phyloP scores from a whole-genome alignment of 2,113 vertebrate species.

The Ploceus nigricollis region DNA sequence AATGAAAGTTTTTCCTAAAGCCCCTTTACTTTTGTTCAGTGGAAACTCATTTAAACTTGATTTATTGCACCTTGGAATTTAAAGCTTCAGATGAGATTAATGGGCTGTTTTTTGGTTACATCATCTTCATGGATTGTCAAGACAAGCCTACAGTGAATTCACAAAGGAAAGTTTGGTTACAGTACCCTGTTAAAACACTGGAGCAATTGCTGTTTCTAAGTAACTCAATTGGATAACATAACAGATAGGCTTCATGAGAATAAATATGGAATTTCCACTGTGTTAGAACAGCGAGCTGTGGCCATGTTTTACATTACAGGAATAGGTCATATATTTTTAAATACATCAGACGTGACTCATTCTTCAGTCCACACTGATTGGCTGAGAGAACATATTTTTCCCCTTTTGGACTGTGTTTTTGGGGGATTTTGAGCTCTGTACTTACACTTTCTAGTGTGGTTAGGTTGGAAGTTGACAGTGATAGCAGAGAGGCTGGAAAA shows the following conservation, averaged over 20 bases:
- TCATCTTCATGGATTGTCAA: slow-evolving; percentile 63
- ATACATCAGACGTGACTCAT: not conserved
- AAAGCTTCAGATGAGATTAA: slow-evolving; percentile 58
- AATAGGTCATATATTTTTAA: slow-evolving; percentile 20
- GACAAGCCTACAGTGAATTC: slow-evolving; percentile 44
- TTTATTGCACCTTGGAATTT: slow-evolving; percentile 58
- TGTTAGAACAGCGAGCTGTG: not conserved
- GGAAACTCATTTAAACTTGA: slow-evolving; percentile 62
- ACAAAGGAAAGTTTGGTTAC: slow-evolving; percentile 42
- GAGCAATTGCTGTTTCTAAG: slow-evolving; percentile 49
- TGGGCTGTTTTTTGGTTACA: slow-evolving; percentile 62
- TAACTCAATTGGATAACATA: slow-evolving; percentile 57
- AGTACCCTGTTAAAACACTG: slow-evolving; percentile 3
- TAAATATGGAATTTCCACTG: slow-evolving; percentile 35
- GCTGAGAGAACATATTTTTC: not conserved
- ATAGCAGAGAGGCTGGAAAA: not conserved
- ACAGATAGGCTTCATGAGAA: slow-evolving; percentile 48
- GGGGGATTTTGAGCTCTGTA: not conserved
- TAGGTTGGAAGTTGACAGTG: not conserved
- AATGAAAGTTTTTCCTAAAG: slow-evolving; percentile 10
- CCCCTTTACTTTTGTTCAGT: slow-evolving; percentile 25
- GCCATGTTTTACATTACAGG: slow-evolving; percentile 18
- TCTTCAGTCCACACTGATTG: not conserved
- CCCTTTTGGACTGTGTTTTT: not conserved
- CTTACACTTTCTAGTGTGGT: not conserved